Conservation (phyloP, 1,140 invertebrate species). For the Drosophila santomea region DNA sequence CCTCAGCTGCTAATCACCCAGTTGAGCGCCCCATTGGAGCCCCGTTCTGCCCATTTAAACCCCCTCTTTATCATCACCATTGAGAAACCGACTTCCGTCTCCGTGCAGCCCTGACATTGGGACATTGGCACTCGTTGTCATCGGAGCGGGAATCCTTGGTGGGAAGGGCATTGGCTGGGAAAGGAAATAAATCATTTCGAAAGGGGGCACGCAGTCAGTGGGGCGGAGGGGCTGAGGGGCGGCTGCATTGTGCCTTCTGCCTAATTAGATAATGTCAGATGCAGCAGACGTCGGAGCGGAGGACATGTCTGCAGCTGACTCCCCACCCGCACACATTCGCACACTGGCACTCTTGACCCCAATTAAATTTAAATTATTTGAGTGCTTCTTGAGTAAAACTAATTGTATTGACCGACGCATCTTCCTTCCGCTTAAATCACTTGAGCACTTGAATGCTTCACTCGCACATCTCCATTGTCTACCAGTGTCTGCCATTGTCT, state of each 20-base stretch:
- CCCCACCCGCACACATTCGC: constrained; percentile 1
- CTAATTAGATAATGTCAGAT: constrained; percentile 81
- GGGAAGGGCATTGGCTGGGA: not conserved
- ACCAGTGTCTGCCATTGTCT: constrained; percentile 36
- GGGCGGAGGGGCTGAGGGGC: not conserved
- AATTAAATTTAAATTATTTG: constrained; percentile 82
- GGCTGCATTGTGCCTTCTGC: constrained; percentile 30
- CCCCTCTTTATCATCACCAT: not conserved
- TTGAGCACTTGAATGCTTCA: constrained; percentile 2
- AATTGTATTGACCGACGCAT: constrained; percentile 66
- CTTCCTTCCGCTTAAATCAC: constrained; percentile 38
- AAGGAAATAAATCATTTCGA: constrained; percentile 69
- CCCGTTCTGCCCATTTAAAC: too few relatives aligned
- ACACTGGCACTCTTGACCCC: constrained; percentile 61
- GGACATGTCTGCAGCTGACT: constrained; percentile 9
- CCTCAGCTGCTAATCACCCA: not conserved
- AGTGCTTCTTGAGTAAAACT: constrained; percentile 74
- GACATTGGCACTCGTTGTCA: constrained; percentile 72
- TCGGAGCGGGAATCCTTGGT: constrained; percentile 10
- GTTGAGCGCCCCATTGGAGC: not conserved
- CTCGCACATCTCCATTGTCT: constrained; percentile 20
- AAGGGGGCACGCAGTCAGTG: constrained; percentile 21
- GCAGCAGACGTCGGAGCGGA: constrained; percentile 37
- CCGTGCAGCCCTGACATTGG: constrained; percentile 59
- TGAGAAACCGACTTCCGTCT: not conserved